Evolutionary conservation across 1,140 invertebrate genomes (phyloP), one percentile per base, ranked within the genome.

Genomic region (Lepidostoma basale): DNA sequence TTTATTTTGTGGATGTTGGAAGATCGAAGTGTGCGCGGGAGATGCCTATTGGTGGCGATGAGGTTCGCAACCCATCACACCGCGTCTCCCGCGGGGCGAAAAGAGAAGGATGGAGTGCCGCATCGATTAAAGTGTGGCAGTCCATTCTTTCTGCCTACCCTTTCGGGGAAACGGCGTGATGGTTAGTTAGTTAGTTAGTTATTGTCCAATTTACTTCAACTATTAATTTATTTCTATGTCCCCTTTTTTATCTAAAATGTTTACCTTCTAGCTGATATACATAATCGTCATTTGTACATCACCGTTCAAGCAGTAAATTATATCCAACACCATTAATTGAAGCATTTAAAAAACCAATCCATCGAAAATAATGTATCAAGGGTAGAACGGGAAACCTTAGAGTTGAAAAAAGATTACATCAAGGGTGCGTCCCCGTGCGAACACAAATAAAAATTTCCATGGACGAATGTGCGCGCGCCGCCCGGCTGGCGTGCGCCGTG

Each of bases 401-500:
- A 36, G 5, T 36, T 36, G 9, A 1, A 2, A 36, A 36, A 36
- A 36, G 14, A 36, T n/a, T n/a, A n/a, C n/a, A 36, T 1, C 5
- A 9, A 6, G 33, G 33, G 33, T 9, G 4, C 18, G 16, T 25
- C 20, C 47, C 47, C 47, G 20, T 6, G 4, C 22, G 22, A 23
- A 18, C 16, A n/a, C 16, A 18, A 25, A n/a, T 25, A 23, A n/a
- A 52, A 52, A 52, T 23, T 52, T 23, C 18, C 20, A 42, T 40
- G 18, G 56, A 14, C 26, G 16, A n/a, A n/a, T n/a, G n/a, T 18
- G 49, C 22, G 40, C 59, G 42, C 22, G 39, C 18, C 33, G 54
- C 30, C 30, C 47, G 30, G 60, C 49, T 12, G 60, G 42, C 44
- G 40, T 30, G 60, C 60, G 60, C 60, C 26, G 60, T 63, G 44